Evolutionary conservation across 2,113 vertebrate species (phyloP).

Genomic region (Falco punctatus): DNA sequence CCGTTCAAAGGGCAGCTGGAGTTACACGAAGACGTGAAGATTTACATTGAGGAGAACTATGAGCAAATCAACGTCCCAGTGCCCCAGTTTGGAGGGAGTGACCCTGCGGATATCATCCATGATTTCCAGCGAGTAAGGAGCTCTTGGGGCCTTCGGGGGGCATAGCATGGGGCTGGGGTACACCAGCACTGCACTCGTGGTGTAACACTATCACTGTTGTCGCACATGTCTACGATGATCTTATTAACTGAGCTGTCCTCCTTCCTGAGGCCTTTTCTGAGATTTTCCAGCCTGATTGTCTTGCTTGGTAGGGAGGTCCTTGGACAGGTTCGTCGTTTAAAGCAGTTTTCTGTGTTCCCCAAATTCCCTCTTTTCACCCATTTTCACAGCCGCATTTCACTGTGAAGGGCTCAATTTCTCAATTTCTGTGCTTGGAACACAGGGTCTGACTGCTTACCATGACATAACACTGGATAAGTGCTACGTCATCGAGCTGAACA

Average conservation of each 20-base stretch:
- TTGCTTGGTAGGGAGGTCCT: not conserved
- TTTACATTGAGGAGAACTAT: conserved; percentile 90
- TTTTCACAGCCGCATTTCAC: not conserved
- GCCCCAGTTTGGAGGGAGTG: conserved; percentile 88
- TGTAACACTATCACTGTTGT: not conserved
- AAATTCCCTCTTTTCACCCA: not conserved
- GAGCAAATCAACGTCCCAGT: conserved; percentile 90
- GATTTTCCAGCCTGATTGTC: not conserved
- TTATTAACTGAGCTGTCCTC: not conserved
- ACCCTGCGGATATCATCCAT: conserved; percentile 93
- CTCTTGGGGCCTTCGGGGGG: not conserved
- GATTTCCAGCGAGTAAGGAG: conserved; percentile 91
- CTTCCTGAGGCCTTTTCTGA: not conserved
- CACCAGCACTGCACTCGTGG: rapidly evolving
- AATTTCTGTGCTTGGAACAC: not conserved
- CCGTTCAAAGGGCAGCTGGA: conserved; percentile 82
- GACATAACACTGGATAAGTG: conserved; percentile 94
- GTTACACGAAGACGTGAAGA: conserved; percentile 90
- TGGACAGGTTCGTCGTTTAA: not conserved
- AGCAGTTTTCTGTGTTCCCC: not conserved
- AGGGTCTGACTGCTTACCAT: conserved; percentile 94
- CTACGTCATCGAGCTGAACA: conserved; percentile 93
- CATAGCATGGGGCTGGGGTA: not conserved
- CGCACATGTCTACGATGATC: rapidly evolving
- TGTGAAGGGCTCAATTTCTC: not conserved